phyloP scores from a whole-genome alignment of 2,888 invertebrate genomes.

The Tetrapedia diversipes region DNA sequence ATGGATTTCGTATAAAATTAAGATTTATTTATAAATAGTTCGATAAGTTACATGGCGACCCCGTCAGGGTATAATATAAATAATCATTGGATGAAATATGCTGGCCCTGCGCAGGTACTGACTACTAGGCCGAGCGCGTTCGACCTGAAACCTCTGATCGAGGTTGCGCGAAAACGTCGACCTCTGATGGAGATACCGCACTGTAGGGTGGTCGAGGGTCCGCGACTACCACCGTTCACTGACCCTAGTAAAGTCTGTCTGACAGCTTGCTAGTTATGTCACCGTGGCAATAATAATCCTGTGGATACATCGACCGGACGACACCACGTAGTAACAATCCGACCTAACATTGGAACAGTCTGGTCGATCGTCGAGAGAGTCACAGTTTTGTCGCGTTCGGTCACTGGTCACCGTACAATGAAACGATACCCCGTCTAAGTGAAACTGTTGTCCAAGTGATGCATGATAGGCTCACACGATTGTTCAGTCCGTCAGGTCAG shows the following conservation, averaged over 20 bases:
- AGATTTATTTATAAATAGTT: slow-evolving; percentile 75
- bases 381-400: slow-evolving; percentile 43
- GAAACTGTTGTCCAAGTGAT: not conserved
- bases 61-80: slow-evolving; percentile 67
- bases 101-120: slow-evolving; percentile 66
- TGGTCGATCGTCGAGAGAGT: slow-evolving; percentile 30
- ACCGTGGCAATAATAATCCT: slow-evolving; percentile 27
- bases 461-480: not conserved
- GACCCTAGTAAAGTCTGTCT: slow-evolving; percentile 26
- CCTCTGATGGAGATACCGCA: slow-evolving; percentile 57
- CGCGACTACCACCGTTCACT: slow-evolving; percentile 59
- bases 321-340: not conserved
- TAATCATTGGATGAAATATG: slow-evolving; percentile 70
- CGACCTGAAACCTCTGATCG: slow-evolving; percentile 12
- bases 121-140: slow-evolving; percentile 59
- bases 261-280: slow-evolving; percentile 18
- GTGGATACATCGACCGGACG: not conserved
- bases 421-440: not conserved
- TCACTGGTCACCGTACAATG: slow-evolving; percentile 51
- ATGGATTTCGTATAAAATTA: slow-evolving; percentile 70
- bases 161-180: slow-evolving; percentile 41
- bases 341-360: not conserved
- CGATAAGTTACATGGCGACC: slow-evolving; percentile 71
- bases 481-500: not conserved
- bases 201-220: slow-evolving; percentile 42